These are phyloP conservation scores for Leucophora obtusa DNA, from an alignment of 2,888 invertebrate species.

Conservation along the genomic window DNA sequence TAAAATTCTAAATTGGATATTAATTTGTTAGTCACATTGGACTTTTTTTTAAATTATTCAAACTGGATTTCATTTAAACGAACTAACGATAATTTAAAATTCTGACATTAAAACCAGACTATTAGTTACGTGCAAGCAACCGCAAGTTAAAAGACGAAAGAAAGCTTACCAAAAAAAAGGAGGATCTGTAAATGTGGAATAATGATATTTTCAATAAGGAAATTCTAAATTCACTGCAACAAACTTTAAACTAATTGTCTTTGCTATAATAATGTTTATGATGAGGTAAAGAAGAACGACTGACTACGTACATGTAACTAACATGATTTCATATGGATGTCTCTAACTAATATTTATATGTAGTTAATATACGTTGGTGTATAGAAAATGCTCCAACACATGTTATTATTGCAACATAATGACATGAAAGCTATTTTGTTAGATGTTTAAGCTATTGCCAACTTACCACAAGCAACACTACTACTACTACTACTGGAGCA, in stretches of 20 bases:
- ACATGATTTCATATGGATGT: constrained; percentile 37
- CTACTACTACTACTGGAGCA: constrained; percentile 20
- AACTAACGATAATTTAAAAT: constrained; percentile 40
- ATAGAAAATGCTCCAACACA: constrained; percentile 33
- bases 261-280: constrained; percentile 32
- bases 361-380: constrained; percentile 6
- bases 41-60: constrained; percentile 28
- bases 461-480: constrained; percentile 6
- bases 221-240: constrained; percentile 20
- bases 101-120: constrained; percentile 30
- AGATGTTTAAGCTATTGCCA: constrained; percentile 33
- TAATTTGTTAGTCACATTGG: neutral
- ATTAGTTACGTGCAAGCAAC: constrained; percentile 29
- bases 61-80: constrained; percentile 40
- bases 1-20: neutral
- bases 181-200: constrained; percentile 54
- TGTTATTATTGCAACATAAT: constrained; percentile 57
- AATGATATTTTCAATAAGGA: constrained; percentile 47
- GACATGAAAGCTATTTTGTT: constrained; percentile 54
- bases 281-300: constrained; percentile 15
- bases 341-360: constrained; percentile 13
- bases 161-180: constrained; percentile 13
- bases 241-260: constrained; percentile 52
- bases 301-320: neutral
- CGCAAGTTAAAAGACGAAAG: neutral